Conservation (phyloP, 2,888 invertebrate species). For the Drosophila prolongata region DNA sequence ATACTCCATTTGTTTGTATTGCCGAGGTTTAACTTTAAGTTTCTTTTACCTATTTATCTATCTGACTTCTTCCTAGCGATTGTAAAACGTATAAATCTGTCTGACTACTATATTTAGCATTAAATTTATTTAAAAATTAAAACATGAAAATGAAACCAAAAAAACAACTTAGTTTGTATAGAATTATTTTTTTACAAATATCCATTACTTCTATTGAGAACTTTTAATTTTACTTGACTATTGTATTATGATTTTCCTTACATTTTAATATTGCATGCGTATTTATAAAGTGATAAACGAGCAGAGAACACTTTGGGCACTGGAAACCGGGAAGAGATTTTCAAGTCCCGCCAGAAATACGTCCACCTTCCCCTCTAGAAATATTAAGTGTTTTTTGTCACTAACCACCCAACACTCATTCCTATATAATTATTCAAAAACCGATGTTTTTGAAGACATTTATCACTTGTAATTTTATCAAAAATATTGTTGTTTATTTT, state of each 20-base stretch:
- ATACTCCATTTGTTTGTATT: constrained; percentile 59
- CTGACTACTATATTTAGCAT: constrained; percentile 47
- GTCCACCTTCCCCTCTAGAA: constrained; percentile 13
- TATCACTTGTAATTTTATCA: constrained; percentile 53
- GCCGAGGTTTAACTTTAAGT: constrained; percentile 64
- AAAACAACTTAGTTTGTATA: constrained; percentile 44
- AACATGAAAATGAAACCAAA: constrained; percentile 46
- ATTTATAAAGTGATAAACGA: constrained; percentile 44
- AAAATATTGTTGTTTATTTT: constrained; percentile 37
- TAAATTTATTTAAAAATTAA: constrained; percentile 55
- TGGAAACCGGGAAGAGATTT: constrained; percentile 7
- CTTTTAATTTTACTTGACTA: constrained; percentile 10
- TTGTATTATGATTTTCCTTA: constrained; percentile 20
- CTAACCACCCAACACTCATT: constrained; percentile 32
- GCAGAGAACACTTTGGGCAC: not conserved
- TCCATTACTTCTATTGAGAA: constrained; percentile 36
- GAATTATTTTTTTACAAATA: constrained; percentile 55
- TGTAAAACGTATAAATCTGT: constrained; percentile 39
- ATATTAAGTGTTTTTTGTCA: constrained; percentile 41
- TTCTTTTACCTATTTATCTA: constrained; percentile 29
- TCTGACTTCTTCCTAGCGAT: constrained; percentile 28
- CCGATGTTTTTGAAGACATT: constrained; percentile 21
- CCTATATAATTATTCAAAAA: constrained; percentile 11
- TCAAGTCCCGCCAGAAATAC: constrained; percentile 12
- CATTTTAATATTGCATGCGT: constrained; percentile 63